phyloP scores from a whole-genome alignment of 2,113 vertebrate species.

The Chamaea fasciata region DNA sequence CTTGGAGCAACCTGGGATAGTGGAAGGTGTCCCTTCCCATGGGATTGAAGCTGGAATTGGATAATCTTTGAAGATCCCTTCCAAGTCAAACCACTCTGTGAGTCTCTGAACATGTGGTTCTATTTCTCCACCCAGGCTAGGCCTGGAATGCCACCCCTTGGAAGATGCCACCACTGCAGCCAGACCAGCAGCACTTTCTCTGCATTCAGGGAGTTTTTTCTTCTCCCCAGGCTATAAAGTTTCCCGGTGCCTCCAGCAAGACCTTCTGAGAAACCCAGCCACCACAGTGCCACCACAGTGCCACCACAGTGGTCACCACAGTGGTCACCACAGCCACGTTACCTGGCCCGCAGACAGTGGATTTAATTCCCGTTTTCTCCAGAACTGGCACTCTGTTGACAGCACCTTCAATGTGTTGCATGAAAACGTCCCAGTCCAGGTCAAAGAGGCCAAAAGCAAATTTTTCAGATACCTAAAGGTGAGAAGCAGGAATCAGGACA shows the following conservation, averaged over 20 bases:
- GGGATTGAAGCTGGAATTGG: background rate
- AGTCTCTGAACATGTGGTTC: background rate
- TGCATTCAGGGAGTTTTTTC: background rate
- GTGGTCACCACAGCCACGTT: background rate
- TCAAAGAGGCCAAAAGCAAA: conserved; percentile 97
- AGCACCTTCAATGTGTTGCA: conserved; percentile 89
- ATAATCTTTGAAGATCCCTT: background rate
- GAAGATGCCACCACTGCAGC: background rate
- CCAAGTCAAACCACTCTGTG: background rate
- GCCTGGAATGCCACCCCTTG: conserved; percentile 33
- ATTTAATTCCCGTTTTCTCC: conserved; percentile 92
- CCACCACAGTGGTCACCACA: fast-evolving
- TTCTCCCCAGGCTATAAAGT: background rate
- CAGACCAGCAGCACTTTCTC: background rate
- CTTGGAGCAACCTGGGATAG: fast-evolving
- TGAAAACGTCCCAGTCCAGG: conserved; percentile 95
- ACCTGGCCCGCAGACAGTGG: conserved; percentile 96
- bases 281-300: fast-evolving
- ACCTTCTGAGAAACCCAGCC: background rate
- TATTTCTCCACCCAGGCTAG: background rate
- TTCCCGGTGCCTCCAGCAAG: background rate
- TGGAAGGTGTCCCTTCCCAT: background rate
- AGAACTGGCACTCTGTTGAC: conserved; percentile 86
- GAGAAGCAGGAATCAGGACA: background rate
- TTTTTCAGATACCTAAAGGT: conserved; percentile 83